Base-by-base conservation (phyloP, 2,888 invertebrate species). In the Silvanus unidentatus region DNA sequence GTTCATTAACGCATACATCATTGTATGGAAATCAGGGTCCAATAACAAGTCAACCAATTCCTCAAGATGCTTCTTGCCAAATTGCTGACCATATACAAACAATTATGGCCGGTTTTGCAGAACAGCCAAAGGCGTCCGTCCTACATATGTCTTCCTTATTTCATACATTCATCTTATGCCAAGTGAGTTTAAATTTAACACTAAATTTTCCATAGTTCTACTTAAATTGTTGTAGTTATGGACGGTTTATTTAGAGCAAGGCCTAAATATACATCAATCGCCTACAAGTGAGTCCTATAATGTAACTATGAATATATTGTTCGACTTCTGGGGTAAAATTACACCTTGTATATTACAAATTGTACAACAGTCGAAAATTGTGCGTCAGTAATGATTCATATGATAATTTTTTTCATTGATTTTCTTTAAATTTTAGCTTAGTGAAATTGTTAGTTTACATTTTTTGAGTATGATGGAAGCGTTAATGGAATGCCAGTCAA, bases 251-350 rank as follows among this genome's bases (percentile, higher is more conserved):
- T 81, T 98, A 68, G 98, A 99, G 72, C 89, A 91, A 70, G 77
- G 87, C 60, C 85, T 91, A 1, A 78, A 76, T 38, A 76, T 75
- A 35, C 77, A 80, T 64, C 74, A 76, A 54, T 12, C 13, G 32
- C 86, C 81, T 53, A 82, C 78, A 65, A 77, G 78, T 29, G 90
- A 90, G 64, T 78, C 82, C 10, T 84, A 86, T 62, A 78, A 84
- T 61, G 75, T 82, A 10, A 84, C 87, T 1, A 80, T 86, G 73
- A 86, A 85, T 53, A 88, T 93, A 53, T 78, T 98, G 43, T 84
- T 96, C 58, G 97, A 98, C 75, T 99, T 99, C 78, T 99, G 99
- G 99, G 91, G 92, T 40, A 91, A 97, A 72, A 89, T 99, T 4
- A 97, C 98, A 30, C 98, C 98, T 0, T 91, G 89, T 49, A 86